Evolutionary conservation across 2,888 invertebrate genomes (phyloP), one percentile per base, ranked within the genome.

Genomic region (Pseudanteris insignis): DNA sequence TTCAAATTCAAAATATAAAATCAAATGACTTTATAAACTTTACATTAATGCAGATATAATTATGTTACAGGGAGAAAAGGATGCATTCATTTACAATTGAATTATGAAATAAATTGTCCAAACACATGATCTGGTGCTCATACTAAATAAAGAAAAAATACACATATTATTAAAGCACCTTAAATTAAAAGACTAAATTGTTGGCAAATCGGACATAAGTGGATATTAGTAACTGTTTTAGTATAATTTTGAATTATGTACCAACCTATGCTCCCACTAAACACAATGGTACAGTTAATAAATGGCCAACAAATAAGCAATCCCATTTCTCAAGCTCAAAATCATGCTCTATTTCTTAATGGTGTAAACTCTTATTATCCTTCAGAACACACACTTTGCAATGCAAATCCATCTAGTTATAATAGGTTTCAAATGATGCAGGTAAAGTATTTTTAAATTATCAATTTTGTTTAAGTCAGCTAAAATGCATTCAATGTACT

Each of bases 281-380:
- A 76, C 67, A 71, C 77, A 69, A 74, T 78, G 75, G 74, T 78
- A 62, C 78, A 79, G 64, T 68, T 77, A 67, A 69, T 74, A 63
- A 70, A 72, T 67, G 69, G 69, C 63, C 77, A 76, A 55, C 77
- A 75, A 66, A 65, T 72, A 44, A 74, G 69, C 64, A 69, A 72
- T 65, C 77, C 75, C 41, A 72, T 69, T 67, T 64, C 70, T 41
- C 67, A 71, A 18, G 15, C 68, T 30, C 73, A 70, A 63, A 64
- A 67, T 59, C 73, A 71, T 18, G 24, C 71, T 30, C 53, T 70
- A 50, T 74, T 73, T 58, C 48, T 66, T 36, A 70, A 70, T 48
- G 69, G 68, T 62, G 63, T 71, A 46, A 71, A 64, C 54, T 61
- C 66, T 18, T 63, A 68, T 25, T 72, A 70, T 54, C 77, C 70